A percentile compares a stretch with the other conserved stretches of the same genome.
These are phyloP conservation scores for Dermatemys mawii DNA, from an alignment of 2,113 vertebrate genomes.

Conservation along the genomic window DNA sequence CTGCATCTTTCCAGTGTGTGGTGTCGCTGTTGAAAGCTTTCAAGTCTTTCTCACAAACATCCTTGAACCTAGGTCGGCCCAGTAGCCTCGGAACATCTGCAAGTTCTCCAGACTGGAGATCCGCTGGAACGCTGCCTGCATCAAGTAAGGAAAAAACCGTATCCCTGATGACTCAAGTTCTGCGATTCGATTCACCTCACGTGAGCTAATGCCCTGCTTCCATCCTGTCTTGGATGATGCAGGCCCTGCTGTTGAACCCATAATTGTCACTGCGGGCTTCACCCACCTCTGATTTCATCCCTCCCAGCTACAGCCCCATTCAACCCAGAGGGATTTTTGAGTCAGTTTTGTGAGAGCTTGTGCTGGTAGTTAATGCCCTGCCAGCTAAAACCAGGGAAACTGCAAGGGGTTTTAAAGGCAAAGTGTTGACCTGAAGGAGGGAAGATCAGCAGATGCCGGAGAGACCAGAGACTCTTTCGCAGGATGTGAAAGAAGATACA, in stretches of 20 bases:
- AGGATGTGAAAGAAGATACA: neutral
- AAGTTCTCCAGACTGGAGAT: neutral
- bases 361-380: neutral
- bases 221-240: neutral
- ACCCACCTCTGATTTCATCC: neutral
- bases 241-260: neutral
- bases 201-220: neutral
- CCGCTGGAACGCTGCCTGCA: neutral
- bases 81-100: neutral
- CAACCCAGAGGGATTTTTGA: neutral
- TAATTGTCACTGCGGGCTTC: neutral
- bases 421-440: neutral
- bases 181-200: neutral
- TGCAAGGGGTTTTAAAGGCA: neutral
- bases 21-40: too few relatives aligned
- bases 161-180: neutral
- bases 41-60: neutral
- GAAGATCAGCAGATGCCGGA: accelerated
- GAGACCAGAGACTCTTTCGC: neutral
- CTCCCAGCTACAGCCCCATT: neutral
- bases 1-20: neutral
- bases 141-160: neutral
- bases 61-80: neutral
- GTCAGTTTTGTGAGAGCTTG: neutral
- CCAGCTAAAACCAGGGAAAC: neutral